These are phyloP conservation scores for Gryllus bimaculatus DNA, from an alignment of 1,140 invertebrate species.

Conservation along the genomic window DNA sequence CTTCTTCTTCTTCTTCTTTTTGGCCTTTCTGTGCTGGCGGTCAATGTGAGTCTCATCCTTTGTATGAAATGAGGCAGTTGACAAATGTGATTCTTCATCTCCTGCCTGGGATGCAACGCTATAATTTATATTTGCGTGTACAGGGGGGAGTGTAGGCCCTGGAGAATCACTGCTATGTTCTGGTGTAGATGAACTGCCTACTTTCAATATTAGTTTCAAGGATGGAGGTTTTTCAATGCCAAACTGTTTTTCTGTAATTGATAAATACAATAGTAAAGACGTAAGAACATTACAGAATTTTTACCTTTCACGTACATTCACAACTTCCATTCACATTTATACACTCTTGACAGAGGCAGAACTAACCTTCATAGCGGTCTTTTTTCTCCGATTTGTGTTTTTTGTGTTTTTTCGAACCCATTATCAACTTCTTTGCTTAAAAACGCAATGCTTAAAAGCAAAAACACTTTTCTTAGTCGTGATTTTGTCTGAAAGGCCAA, in stretches of 20 bases:
- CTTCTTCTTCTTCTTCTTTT: slow-evolving; percentile 71
- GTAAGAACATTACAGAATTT: neutral
- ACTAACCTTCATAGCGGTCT: slow-evolving; percentile 21
- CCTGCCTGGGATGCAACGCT: slow-evolving; percentile 27
- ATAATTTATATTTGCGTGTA: slow-evolving; percentile 34
- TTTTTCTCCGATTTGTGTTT: slow-evolving; percentile 20
- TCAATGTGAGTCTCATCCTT: slow-evolving; percentile 25
- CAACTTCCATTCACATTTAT: too few species aligned
- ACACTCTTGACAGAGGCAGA: neutral
- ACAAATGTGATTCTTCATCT: slow-evolving; percentile 23
- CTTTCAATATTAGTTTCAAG: slow-evolving; percentile 71
- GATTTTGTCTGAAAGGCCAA: too few species aligned
- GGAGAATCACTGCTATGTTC: slow-evolving; percentile 53
- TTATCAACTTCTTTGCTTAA: neutral
- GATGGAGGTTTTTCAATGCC: slow-evolving; percentile 45
- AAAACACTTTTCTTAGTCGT: too few species aligned
- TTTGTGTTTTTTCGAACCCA: slow-evolving; percentile 20
- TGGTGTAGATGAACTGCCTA: slow-evolving; percentile 56
- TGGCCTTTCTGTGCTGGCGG: slow-evolving; percentile 53
- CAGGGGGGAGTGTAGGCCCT: slow-evolving; percentile 28
- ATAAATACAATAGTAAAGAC: neutral
- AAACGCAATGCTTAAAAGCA: too few species aligned
- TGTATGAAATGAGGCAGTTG: slow-evolving; percentile 21
- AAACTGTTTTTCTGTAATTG: slow-evolving; percentile 19
- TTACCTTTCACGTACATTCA: neutral